Conservation (phyloP, 1,140 invertebrate species). For the Anagrus nilaparvatae region DNA sequence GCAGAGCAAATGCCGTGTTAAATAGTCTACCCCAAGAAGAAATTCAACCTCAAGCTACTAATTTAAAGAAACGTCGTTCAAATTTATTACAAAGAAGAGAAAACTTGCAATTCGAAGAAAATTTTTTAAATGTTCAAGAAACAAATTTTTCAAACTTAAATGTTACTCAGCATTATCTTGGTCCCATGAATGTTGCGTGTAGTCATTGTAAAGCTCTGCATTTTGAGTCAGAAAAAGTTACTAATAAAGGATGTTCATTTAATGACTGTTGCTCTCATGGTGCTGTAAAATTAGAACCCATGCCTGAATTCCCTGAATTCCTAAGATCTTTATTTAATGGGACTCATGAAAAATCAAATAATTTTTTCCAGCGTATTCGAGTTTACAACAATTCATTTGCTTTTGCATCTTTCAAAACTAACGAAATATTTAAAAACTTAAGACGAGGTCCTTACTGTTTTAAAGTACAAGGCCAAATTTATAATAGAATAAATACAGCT, state of each 20-base stretch:
- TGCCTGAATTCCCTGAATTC: neutral
- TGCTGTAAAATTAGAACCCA: neutral
- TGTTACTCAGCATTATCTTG: slow-evolving; percentile 4
- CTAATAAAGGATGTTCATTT: slow-evolving; percentile 6
- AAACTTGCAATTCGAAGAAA: too few relatives aligned
- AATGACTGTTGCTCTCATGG: slow-evolving; percentile 7
- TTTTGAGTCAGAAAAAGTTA: slow-evolving; percentile 3
- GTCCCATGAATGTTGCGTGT: neutral
- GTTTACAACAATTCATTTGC: slow-evolving; percentile 1
- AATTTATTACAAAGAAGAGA: too few relatives aligned
- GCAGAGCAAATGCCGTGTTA: too few relatives aligned
- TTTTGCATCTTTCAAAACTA: neutral
- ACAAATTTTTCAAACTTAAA: too few relatives aligned
- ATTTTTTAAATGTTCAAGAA: too few relatives aligned
- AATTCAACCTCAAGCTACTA: too few relatives aligned
- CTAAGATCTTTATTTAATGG: neutral
- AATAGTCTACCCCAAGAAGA: too few relatives aligned
- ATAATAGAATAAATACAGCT: slow-evolving; percentile 4
- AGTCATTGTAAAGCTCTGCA: slow-evolving; percentile 6
- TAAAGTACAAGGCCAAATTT: slow-evolving; percentile 4
- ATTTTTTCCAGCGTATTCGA: slow-evolving; percentile 1
- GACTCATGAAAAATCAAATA: neutral
- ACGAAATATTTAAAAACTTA: neutral
- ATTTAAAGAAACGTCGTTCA: too few relatives aligned
- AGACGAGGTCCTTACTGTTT: neutral